These are phyloP conservation scores for Todiramphus chloris DNA, from an alignment of 2,113 vertebrate species.

Conservation along the genomic window DNA sequence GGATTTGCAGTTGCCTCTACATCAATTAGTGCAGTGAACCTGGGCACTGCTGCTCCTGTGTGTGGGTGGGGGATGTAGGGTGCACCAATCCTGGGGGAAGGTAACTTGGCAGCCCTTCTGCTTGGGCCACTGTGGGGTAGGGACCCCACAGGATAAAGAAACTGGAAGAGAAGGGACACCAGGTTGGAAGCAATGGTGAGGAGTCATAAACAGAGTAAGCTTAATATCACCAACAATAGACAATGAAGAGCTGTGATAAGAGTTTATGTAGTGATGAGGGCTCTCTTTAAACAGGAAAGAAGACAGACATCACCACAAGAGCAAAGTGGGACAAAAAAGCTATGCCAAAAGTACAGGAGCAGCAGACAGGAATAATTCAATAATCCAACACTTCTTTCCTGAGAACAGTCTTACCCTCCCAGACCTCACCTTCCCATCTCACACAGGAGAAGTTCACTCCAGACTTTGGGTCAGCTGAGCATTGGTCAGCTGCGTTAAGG, in stretches of 20 bases:
- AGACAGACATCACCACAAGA: neutral
- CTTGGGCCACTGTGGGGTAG: neutral
- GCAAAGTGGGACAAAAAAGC: neutral
- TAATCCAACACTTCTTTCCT: neutral
- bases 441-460: neutral
- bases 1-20: neutral
- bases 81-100: neutral
- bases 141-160: neutral
- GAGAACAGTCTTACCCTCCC: neutral
- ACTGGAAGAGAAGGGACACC: neutral
- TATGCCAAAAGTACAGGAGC: neutral
- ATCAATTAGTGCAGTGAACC: neutral
- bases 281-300: neutral
- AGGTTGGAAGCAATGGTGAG: neutral
- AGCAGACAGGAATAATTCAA: neutral
- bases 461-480: neutral
- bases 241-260: neutral
- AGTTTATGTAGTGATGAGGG: neutral
- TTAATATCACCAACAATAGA: neutral
- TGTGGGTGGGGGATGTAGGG: accelerated
- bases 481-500: neutral
- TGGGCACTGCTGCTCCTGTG: accelerated
- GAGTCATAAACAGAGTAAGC: neutral
- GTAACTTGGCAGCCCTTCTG: neutral
- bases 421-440: neutral